Base-by-base conservation (phyloP, 2,888 invertebrate species). In the Diarsia dahlii region DNA sequence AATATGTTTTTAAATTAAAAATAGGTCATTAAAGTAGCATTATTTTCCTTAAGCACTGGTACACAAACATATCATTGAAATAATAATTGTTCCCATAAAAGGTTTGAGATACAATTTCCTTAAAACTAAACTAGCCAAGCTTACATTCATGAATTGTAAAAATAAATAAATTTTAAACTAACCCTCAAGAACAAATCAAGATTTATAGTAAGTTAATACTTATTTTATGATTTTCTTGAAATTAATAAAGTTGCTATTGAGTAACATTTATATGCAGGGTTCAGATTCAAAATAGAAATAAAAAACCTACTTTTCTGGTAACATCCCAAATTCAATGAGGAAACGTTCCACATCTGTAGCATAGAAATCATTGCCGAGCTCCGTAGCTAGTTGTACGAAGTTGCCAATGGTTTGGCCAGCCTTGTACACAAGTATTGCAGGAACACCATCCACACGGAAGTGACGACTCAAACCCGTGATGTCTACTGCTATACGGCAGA, bases 371-470 rank as follows among this genome's bases (percentile, higher is more conserved):
- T 98, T 98, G 0, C 99, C 99, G 69, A 99, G 97, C 91, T 99
- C 99, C 90, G 98, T 98, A 0, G 98, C 98, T 20, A 99, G 92
- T 71, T 98, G 97, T 1, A 99, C 98, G 95, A 99, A 99, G 95
- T 99, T 99, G 0, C 99, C 99, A 90, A 99, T 98, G 9, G 99
- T 96, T 90, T 98, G 98, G 6, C 99, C 99, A 60, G 97, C 98
- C 95, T 99, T 99, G 93, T 99, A 99, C 0, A 99, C 98, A 56
- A 99, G 95, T 71, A 99, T 94, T 2, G 99, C 99, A 20, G 99
- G 99, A 0, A 99, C 98, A 39, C 99, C 99, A 88, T 98, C 98
- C 45, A 97, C 96, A 92, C 98, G 98, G 93, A 99, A 99, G 88
- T 98, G 97, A 72, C 97, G 97, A 92, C 99, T 99, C 91, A 99